Evolutionary conservation across 1,140 invertebrate genomes (phyloP), one percentile per base, ranked within the genome.

Genomic region (Drosophila littoralis): DNA sequence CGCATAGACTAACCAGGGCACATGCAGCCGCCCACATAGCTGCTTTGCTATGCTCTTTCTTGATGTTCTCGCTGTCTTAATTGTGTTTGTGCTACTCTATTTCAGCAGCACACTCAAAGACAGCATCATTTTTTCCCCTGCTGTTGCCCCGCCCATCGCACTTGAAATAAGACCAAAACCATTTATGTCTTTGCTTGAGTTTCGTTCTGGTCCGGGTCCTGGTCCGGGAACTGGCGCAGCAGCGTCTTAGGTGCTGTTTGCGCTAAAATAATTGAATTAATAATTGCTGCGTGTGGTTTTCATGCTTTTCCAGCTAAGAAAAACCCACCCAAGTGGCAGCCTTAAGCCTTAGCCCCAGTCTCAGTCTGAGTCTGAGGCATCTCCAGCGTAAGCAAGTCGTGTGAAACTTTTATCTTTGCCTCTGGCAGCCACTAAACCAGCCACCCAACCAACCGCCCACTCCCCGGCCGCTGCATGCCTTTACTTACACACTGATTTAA

Each of bases 241-340:
- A 66, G 43, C 55, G 77, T 88, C 83, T 88, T 77, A 88, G 84
- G 80, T 89, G 84, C 80, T 84, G 84, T 89, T 84, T 91, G 82
- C 77, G 83, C 90, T 88, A 82, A 88, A 90, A 90, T 91, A 91
- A 91, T 91, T 91, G 90, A 91, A 91, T 91, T 91, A 91, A 91
- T 91, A 91, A 91, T 91, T 91, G 85, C 90, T 91, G 90, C 90
- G 90, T 91, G 90, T 91, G 90, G 90, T 91, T 91, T 91, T 90
- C 90, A 91, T 91, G 82, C 80, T 91, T 90, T 91, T 77, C 68
- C 80, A 88, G 90, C 90, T 91, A 91, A 91, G 85, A 75, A 83
- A 89, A 89, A 35, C 52, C 45, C 36, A 35, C 68, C 12, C 8
- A n/a, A 52, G 42, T 46, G 35, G 52, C 40, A 65, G 45, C 33